These are phyloP conservation scores for Cebus imitator DNA, from an alignment of 2,113 vertebrate genomes.

Conservation along the genomic window DNA sequence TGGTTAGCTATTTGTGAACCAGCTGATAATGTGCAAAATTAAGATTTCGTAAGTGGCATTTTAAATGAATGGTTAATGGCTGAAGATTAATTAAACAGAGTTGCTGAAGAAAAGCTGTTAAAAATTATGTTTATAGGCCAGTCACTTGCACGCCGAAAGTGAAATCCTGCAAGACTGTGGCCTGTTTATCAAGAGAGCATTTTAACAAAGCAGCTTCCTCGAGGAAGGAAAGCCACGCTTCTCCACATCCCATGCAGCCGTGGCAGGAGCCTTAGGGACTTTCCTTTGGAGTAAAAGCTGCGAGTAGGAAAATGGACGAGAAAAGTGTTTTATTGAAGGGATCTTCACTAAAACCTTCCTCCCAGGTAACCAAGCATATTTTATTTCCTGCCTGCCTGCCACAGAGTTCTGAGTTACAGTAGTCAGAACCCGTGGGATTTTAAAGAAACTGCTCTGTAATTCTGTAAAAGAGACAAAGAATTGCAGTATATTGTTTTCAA, in stretches of 20 bases:
- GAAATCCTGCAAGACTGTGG: slow-evolving; percentile 70
- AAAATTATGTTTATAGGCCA: slow-evolving; percentile 83
- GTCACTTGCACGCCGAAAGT: slow-evolving; percentile 71
- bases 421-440: not conserved
- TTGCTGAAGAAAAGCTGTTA: slow-evolving; percentile 86
- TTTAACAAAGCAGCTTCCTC: slow-evolving; percentile 41
- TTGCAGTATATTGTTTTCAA: not conserved
- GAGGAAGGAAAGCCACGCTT: not conserved
- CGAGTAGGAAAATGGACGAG: slow-evolving; percentile 48
- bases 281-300: slow-evolving; percentile 60
- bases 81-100: slow-evolving; percentile 88
- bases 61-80: slow-evolving; percentile 88
- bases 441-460: slow-evolving; percentile 1
- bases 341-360: slow-evolving; percentile 42
- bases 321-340: slow-evolving; percentile 56
- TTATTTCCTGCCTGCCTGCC: not conserved
- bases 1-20: slow-evolving; percentile 85
- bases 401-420: not conserved
- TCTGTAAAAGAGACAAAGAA: not conserved
- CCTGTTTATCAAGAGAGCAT: slow-evolving; percentile 65
- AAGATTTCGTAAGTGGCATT: slow-evolving; percentile 86
- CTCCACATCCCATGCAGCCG: not conserved
- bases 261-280: not conserved
- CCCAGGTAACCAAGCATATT: slow-evolving; percentile 17
- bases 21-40: slow-evolving; percentile 87